Evolutionary conservation across 2,797 vertebrate genomes (phyloP).

Genomic region (Perdix hodgsoniae): DNA sequence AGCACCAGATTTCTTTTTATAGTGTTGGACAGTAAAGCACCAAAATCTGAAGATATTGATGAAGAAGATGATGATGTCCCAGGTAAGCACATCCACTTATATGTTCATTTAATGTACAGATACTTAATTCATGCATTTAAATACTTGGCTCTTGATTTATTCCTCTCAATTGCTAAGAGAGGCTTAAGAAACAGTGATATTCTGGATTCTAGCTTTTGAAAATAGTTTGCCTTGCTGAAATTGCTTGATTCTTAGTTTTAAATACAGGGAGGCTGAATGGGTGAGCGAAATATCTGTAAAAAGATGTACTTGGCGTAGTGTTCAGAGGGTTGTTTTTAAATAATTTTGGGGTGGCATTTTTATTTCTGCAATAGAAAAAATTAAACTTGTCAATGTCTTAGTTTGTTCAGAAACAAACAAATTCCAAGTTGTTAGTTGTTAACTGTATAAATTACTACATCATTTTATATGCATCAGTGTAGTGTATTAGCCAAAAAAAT

Average conservation of each 20-base stretch:
- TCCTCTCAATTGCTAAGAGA: not conserved
- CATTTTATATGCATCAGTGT: not conserved
- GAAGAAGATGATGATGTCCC: conserved; percentile 97
- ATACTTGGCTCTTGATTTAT: not conserved
- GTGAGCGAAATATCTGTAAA: not conserved
- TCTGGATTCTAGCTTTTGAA: not conserved
- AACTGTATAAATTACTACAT: not conserved
- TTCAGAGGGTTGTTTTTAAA: not conserved
- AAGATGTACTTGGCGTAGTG: not conserved
- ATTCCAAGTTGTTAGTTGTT: not conserved
- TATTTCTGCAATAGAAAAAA: not conserved
- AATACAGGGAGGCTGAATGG: not conserved
- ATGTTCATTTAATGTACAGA: not conserved
- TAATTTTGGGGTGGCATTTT: not conserved
- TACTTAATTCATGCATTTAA: not conserved
- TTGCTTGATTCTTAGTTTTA: not conserved
- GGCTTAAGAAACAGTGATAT: not conserved
- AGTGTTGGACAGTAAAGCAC: conserved; percentile 96
- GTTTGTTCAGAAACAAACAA: not conserved
- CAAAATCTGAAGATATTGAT: conserved; percentile 95
- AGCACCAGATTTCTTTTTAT: conserved; percentile 45
- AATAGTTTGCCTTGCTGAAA: not conserved
- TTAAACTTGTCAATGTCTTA: not conserved
- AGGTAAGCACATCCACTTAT: conserved; percentile 78
- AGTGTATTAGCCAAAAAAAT: not conserved